Conservation (phyloP, 2,888 invertebrate species). For the Oscheius sp. region DNA sequence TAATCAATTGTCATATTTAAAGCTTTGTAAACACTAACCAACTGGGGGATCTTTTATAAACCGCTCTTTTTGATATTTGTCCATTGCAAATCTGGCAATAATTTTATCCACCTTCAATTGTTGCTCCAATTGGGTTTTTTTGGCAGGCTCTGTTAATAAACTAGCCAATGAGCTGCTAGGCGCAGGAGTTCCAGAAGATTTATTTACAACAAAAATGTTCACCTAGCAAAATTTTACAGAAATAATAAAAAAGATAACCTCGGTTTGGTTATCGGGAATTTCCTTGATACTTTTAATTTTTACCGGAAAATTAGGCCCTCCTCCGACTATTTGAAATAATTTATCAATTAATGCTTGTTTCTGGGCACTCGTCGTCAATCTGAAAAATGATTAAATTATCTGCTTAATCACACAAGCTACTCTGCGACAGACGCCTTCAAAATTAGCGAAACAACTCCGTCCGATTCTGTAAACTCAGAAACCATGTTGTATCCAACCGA, state of each 20-base stretch:
- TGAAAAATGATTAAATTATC: neutral
- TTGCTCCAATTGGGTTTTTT: slow-evolving; percentile 76
- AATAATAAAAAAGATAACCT: slow-evolving; percentile 17
- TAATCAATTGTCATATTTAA: neutral
- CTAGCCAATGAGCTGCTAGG: slow-evolving; percentile 73
- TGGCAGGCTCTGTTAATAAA: slow-evolving; percentile 79
- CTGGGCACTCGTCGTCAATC: slow-evolving; percentile 71
- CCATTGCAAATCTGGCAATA: slow-evolving; percentile 49
- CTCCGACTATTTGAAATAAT: slow-evolving; percentile 67
- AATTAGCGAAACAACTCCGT: slow-evolving; percentile 87
- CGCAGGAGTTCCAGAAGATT: slow-evolving; percentile 76
- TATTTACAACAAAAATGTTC: slow-evolving; percentile 79
- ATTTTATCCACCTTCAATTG: slow-evolving; percentile 49
- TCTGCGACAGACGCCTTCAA: slow-evolving; percentile 81
- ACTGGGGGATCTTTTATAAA: slow-evolving; percentile 49
- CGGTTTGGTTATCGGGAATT: slow-evolving; percentile 81
- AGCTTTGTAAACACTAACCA: slow-evolving; percentile 37
- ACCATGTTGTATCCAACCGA: slow-evolving; percentile 91
- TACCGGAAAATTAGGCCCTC: slow-evolving; percentile 46
- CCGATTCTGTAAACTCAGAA: slow-evolving; percentile 87
- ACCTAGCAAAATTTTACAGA: neutral
- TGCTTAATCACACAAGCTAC: slow-evolving; percentile 3
- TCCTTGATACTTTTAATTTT: slow-evolving; percentile 81
- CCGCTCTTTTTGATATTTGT: slow-evolving; percentile 49
- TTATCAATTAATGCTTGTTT: slow-evolving; percentile 78